Conservation (phyloP, 2,797 vertebrate genomes). For the Nyctibius grandis region DNA sequence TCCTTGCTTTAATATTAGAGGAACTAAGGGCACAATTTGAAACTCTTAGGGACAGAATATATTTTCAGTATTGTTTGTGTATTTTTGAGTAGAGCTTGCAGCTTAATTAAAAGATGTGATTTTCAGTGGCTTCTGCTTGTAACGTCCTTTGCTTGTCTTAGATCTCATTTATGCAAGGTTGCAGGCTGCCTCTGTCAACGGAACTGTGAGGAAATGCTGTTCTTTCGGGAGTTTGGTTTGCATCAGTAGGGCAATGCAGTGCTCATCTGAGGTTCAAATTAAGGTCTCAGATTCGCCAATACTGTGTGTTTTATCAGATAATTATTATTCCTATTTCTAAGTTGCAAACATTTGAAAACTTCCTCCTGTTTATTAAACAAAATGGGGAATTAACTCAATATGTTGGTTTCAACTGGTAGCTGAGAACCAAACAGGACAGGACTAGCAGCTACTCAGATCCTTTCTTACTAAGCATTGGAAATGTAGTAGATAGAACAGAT, state of each 20-base stretch:
- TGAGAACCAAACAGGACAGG: background rate
- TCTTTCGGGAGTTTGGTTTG: background rate
- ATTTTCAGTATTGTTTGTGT: background rate
- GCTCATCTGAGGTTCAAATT: background rate
- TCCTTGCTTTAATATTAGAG: background rate
- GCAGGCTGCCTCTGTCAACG: background rate
- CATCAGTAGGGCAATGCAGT: background rate
- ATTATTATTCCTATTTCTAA: background rate
- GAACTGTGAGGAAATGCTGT: background rate
- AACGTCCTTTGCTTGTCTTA: background rate
- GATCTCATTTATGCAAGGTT: background rate
- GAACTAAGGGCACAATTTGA: background rate
- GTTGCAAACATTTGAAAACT: background rate
- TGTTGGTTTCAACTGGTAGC: background rate
- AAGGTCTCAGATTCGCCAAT: background rate
- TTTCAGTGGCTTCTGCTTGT: background rate
- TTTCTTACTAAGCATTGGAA: background rate
- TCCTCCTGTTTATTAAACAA: background rate
- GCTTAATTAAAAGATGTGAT: background rate
- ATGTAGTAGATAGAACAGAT: background rate
- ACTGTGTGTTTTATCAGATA: accelerated
- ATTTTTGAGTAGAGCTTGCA: background rate
- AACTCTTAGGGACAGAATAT: background rate
- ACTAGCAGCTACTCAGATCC: background rate
- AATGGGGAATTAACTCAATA: background rate